Evolutionary conservation across 2,113 vertebrate species (phyloP).

Genomic region (Alaudala cheleensis): DNA sequence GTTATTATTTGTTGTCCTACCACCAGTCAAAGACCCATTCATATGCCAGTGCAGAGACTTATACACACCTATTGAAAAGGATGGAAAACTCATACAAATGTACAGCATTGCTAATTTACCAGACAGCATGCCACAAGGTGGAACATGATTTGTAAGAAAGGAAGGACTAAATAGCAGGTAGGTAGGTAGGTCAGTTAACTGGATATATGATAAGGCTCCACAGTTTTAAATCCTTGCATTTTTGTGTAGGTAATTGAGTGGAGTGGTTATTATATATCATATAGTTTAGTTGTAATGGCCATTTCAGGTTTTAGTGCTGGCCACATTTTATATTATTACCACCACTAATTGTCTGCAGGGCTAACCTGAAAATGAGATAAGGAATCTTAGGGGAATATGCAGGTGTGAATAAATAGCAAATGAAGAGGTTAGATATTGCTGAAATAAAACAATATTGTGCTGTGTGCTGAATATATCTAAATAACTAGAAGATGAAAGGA

Average conservation of each 20-base stretch:
- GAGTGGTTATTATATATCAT: slow-evolving; percentile 51
- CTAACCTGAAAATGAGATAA: slow-evolving; percentile 47
- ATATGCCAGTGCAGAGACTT: background rate
- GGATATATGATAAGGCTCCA: background rate
- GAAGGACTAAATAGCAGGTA: background rate
- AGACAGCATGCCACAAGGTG: background rate
- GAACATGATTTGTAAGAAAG: background rate
- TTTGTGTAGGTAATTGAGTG: slow-evolving; percentile 54
- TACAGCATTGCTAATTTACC: background rate
- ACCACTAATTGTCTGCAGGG: slow-evolving; percentile 55
- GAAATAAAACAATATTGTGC: slow-evolving; percentile 35
- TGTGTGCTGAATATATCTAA: background rate
- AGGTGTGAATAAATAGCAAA: slow-evolving; percentile 38
- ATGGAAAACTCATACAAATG: background rate
- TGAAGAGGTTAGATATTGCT: slow-evolving; percentile 7
- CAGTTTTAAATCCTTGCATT: slow-evolving; percentile 44
- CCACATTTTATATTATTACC: slow-evolving; percentile 52
- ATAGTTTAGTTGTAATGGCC: slow-evolving; percentile 49
- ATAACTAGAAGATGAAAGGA: slow-evolving; percentile 2
- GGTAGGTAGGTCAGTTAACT: slow-evolving; percentile 28
- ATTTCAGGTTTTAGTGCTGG: slow-evolving; percentile 45
- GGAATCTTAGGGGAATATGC: slow-evolving; percentile 38
- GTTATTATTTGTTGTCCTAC: background rate
- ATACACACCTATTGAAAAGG: background rate
- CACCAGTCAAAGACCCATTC: background rate